Percentiles rank a stretch among this genome's conserved stretches.
phyloP scores from a whole-genome alignment of 2,113 vertebrate genomes.

The Rhipidura dahli region DNA sequence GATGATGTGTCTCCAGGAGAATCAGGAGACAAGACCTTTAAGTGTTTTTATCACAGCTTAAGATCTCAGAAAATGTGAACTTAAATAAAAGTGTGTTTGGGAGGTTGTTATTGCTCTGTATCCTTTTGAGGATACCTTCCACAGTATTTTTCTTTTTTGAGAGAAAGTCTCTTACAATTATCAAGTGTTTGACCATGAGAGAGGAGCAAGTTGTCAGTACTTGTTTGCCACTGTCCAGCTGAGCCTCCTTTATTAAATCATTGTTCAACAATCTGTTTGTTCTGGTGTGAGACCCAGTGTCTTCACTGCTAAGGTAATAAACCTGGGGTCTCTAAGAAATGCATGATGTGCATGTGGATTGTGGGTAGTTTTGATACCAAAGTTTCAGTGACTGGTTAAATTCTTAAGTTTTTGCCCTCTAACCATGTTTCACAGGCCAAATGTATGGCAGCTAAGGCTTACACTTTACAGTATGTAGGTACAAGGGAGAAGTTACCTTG shows the following conservation, averaged over 20 bases:
- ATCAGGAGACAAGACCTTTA: conserved; percentile 68
- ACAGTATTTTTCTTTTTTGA: neutral
- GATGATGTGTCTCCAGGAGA: conserved; percentile 67
- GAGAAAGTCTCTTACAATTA: conserved; percentile 67
- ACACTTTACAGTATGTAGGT: fast-evolving
- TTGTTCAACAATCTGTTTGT: conserved; percentile 60
- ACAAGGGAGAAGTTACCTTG: neutral
- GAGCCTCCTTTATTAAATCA: conserved; percentile 70
- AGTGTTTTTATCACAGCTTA: conserved; percentile 66
- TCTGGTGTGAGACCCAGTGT: neutral
- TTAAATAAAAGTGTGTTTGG: conserved; percentile 66
- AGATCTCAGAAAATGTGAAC: conserved; percentile 70
- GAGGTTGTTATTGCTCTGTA: conserved; percentile 70
- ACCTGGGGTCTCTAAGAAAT: conserved; percentile 34
- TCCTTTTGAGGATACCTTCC: conserved; percentile 71
- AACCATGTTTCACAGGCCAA: neutral
- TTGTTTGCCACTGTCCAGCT: conserved; percentile 35
- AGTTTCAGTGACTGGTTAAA: neutral
- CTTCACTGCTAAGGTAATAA: conserved; percentile 46
- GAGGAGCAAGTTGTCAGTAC: conserved; percentile 63
- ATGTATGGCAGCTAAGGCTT: neutral
- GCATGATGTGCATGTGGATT: neutral
- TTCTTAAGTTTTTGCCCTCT: neutral
- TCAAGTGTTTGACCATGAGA: conserved; percentile 67
- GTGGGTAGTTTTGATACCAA: conserved; percentile 15